phyloP scores from a whole-genome alignment of 2,888 invertebrate genomes.

The Unio delphinus region DNA sequence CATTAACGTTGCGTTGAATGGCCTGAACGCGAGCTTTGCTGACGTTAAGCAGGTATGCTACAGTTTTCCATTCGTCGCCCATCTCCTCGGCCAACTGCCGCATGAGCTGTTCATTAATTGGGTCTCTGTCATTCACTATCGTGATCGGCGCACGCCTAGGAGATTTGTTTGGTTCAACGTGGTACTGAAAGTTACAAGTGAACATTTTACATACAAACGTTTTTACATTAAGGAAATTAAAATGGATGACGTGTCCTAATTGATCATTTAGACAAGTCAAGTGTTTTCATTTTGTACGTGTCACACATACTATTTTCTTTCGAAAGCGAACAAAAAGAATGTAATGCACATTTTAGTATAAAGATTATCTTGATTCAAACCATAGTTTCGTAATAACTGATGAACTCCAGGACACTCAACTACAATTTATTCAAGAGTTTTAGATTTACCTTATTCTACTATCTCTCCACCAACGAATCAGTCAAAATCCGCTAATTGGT shows the following conservation, averaged over 20 bases:
- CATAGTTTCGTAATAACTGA: neutral
- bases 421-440: too few species aligned
- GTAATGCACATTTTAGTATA: too few species aligned
- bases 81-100: slow-evolving; percentile 55
- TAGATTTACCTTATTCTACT: too few species aligned
- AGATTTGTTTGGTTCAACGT: slow-evolving; percentile 43
- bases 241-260: too few species aligned
- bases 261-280: too few species aligned
- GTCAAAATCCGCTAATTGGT: neutral
- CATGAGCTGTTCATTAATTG: slow-evolving; percentile 53
- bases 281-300: too few species aligned
- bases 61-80: slow-evolving; percentile 63
- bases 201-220: neutral
- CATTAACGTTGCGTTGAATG: slow-evolving; percentile 42
- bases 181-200: slow-evolving; percentile 40
- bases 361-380: too few species aligned
- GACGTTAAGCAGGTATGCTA: slow-evolving; percentile 59
- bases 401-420: too few species aligned
- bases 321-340: too few species aligned
- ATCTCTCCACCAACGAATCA: too few species aligned
- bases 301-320: too few species aligned
- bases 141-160: slow-evolving; percentile 52
- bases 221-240: neutral
- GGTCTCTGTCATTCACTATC: slow-evolving; percentile 48
- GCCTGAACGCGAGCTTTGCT: slow-evolving; percentile 57